Evolutionary conservation across 2,113 vertebrate genomes (phyloP).

Genomic region (Macheiramphus alcinus): DNA sequence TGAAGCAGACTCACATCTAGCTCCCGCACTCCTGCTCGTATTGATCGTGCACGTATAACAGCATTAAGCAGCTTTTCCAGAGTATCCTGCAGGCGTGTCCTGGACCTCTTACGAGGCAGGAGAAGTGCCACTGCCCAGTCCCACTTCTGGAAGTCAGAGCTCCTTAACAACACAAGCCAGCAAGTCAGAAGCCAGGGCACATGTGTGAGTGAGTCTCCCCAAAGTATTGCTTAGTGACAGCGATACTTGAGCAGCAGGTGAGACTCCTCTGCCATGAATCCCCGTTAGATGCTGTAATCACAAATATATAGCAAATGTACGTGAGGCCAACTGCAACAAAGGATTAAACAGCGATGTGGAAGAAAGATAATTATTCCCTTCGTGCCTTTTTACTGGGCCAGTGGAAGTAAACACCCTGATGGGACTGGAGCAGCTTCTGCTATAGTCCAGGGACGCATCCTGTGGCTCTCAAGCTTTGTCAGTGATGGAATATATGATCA

Average conservation of each 20-base stretch:
- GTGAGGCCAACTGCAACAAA: not conserved
- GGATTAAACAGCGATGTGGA: accelerated
- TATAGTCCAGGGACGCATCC: not conserved
- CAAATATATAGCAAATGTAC: accelerated
- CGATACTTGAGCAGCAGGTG: not conserved
- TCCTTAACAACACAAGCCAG: not conserved
- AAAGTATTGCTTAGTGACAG: accelerated
- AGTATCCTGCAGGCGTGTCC: not conserved
- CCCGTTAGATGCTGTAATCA: not conserved
- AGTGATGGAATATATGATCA: accelerated
- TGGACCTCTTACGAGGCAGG: not conserved
- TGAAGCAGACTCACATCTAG: not conserved
- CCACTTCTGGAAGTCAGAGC: not conserved
- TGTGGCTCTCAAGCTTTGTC: accelerated
- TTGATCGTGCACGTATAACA: accelerated
- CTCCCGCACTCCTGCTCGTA: not conserved
- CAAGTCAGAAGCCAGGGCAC: not conserved
- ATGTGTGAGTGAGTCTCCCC: not conserved
- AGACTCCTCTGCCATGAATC: accelerated
- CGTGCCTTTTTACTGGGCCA: not conserved
- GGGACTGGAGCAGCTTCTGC: not conserved
- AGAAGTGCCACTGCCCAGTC: not conserved
- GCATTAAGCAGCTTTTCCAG: not conserved
- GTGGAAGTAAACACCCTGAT: not conserved
- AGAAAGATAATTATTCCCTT: not conserved